Evolutionary conservation across 2,113 vertebrate genomes (phyloP).

Genomic region (Malaclemys terrapin): DNA sequence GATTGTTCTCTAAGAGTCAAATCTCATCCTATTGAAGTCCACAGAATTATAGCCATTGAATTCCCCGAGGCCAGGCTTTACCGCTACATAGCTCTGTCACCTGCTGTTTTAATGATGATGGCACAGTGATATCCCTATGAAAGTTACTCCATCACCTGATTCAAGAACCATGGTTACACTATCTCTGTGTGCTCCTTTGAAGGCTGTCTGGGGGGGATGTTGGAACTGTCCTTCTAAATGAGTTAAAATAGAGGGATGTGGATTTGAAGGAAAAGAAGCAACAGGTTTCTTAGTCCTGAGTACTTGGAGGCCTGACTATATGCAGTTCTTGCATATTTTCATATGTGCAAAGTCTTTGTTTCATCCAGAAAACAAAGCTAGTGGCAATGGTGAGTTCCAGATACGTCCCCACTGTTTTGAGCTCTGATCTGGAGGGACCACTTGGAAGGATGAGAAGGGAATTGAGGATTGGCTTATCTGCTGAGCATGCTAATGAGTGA

Average conservation of each 20-base stretch:
- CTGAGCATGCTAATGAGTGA: accelerated
- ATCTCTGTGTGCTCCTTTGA: not conserved
- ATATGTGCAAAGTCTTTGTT: not conserved
- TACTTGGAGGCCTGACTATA: not conserved
- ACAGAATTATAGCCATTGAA: not conserved
- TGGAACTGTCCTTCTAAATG: not conserved
- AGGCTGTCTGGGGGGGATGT: not conserved
- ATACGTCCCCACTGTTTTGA: not conserved
- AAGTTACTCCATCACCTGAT: not conserved
- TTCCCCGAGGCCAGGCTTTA: not conserved
- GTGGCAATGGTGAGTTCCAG: not conserved
- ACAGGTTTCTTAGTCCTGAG: not conserved
- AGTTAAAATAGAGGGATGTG: not conserved
- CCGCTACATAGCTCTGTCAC: not conserved
- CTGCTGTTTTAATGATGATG: not conserved
- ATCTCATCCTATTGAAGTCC: not conserved
- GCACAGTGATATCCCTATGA: not conserved
- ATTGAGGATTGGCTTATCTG: not conserved
- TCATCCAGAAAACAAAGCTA: accelerated
- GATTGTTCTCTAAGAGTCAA: not conserved
- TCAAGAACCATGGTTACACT: not conserved
- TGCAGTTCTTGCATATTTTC: accelerated
- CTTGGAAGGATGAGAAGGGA: not conserved
- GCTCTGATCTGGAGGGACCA: not conserved
- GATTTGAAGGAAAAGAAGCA: not conserved